phyloP scores from a whole-genome alignment of 2,888 invertebrate genomes.

The Heliconius erato region DNA sequence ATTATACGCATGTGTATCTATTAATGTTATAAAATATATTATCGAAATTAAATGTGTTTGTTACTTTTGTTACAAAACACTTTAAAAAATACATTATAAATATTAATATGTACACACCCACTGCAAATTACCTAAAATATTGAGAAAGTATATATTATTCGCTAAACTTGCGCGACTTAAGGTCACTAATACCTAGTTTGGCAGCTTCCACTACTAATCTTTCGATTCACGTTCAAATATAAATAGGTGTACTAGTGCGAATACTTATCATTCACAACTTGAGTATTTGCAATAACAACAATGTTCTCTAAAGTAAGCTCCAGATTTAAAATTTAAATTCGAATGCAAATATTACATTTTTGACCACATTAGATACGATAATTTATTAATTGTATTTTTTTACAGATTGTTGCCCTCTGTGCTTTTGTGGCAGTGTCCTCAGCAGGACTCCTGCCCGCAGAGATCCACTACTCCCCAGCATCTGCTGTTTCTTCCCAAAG shows the following conservation, averaged over 20 bases:
- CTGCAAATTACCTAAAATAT: conserved; percentile 39
- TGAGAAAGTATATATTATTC: conserved; percentile 44
- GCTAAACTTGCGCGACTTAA: conserved; percentile 45
- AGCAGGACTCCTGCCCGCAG: conserved; percentile 64
- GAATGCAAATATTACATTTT: neutral
- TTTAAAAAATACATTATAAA: neutral
- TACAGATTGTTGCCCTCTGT: conserved; percentile 58
- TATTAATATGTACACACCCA: conserved; percentile 26
- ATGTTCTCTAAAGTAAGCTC: conserved; percentile 56
- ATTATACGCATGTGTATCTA: too few species aligned
- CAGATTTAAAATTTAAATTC: neutral
- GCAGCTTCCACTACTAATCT: conserved; percentile 48
- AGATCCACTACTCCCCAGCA: conserved; percentile 68
- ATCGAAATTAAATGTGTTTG: too few species aligned
- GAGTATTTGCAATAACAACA: conserved; percentile 37
- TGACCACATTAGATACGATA: neutral
- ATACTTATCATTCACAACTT: conserved; percentile 45
- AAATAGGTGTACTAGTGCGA: conserved; percentile 42
- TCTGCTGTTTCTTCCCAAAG: conserved; percentile 64
- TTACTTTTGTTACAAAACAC: too few species aligned
- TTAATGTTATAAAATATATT: too few species aligned
- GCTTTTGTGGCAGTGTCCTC: conserved; percentile 61
- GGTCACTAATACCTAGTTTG: conserved; percentile 45
- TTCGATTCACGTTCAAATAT: conserved; percentile 42
- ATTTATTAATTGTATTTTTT: conserved; percentile 30